Base-by-base conservation (phyloP, 2,888 invertebrate species). In the Zaprionus bogoriensis region DNA sequence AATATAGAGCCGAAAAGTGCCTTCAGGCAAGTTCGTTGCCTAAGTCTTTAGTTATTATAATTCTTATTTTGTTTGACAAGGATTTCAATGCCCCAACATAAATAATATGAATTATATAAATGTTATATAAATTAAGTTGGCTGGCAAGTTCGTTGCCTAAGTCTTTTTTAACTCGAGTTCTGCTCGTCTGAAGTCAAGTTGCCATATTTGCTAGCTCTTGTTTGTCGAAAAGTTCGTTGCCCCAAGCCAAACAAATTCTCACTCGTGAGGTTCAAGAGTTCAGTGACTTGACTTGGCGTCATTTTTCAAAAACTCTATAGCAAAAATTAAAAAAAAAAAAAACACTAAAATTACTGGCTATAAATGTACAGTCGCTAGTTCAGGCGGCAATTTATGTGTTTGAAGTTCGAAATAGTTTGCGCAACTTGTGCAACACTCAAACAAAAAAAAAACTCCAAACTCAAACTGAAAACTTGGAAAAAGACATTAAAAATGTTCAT, bases 351-450 rank as follows among this genome's bases (percentile, higher is more conserved):
- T 27, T 14, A 32, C 32, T 36, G n/a, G 30, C 17, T 22, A 22
- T 3, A 41, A 41, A 32, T n/a, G 38, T 39, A 39, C 10, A 38
- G 25, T 20, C 9, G n/a, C 22, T 61, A 22, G 10, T 27, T 9
- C 19, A 28, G 23, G 12, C 32, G 30, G 38, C 41, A 17, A 41
- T 53, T 42, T 61, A 67, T 39, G 28, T 23, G 41, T 22, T 36
- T 25, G 38, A n/a, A 45, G 12, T 23, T 25, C 38, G 28, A 41
- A 46, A 39, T 46, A 20, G 66, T 41, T 72, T 74, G 71, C 73
- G 60, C 73, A 66, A 70, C 61, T 54, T 57, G 32, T 36, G 66
- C 48, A 61, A 62, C 66, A 53, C n/a, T n/a, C n/a, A n/a, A n/a
- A n/a, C n/a, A n/a, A n/a, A n/a, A n/a, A n/a, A n/a, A n/a, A n/a